Base-by-base conservation (phyloP, 2,113 vertebrate species). In the Leptobrachium ailaonicum region DNA sequence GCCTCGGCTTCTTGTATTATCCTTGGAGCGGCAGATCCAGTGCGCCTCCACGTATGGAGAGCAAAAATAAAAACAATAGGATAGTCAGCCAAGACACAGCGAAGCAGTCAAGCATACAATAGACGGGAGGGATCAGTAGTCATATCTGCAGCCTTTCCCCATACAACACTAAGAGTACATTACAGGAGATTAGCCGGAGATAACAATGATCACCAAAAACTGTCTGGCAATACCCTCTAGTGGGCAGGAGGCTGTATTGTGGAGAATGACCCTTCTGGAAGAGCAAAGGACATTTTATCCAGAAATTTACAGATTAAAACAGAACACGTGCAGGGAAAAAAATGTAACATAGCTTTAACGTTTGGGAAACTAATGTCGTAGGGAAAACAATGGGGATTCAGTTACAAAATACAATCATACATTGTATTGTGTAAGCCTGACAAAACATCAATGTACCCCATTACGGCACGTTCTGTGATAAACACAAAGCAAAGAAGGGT, bases 111-210 rank as follows among this genome's bases (percentile, higher is more conserved):
- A 67, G 78, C 47, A 74, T 68, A 58, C 66, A 60, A 66, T 20
- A 71, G 41, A 7, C 69, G 67, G 40, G 42, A 20, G 74, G 78
- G 50, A 80, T 73, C 71, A 73, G 63, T 66, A 56, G 69, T 80
- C 64, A 72, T 14, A 68, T 44, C 78, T 68, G 78, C 78, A 68
- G 78, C 70, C 53, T 80, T 80, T 41, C 53, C 50, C 64, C 67
- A 58, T 41, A 53, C 71, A 74, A 64, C 75, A 56, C n/a, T 53
- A 76, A 76, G 77, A 69, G 53, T 58, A 14, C 58, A 75, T 69
- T 60, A 75, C 14, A 81, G 20, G n/a, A 81, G 72, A 75, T 81
- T 81, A 81, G 13, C 47, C 10, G 43, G 58, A 75, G 43, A 75
- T 75, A 43, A 62, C 11, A 75, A 13, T 20, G 41, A 41, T 45